Base-by-base conservation (phyloP, 2,888 invertebrate genomes). In the Andrena flavipes region DNA sequence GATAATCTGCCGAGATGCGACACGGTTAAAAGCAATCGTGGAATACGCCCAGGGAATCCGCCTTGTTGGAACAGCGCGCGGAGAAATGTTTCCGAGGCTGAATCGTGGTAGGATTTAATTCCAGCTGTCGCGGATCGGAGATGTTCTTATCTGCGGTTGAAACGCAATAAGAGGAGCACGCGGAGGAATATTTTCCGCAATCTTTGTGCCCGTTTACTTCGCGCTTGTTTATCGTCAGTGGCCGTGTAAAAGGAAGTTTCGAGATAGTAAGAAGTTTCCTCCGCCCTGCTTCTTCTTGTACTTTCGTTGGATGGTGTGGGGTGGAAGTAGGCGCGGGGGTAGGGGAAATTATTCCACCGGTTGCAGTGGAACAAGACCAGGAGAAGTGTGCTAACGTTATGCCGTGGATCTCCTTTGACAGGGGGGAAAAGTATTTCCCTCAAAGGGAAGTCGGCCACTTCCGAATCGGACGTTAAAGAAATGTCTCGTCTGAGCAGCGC, bases 311-410 rank as follows among this genome's bases (percentile, higher is more conserved):
- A 77, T 67, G 68, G 29, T 26, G 26, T 59, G 65, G 33, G 71
- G 67, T 16, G 59, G 10, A 35, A 49, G 48, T 13, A 42, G 30
- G 60, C 69, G 69, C 62, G 64, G 16, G 42, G 62, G 33, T 65
- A 59, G 42, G 16, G 59, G 23, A 70, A 77, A 83, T 78, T 83
- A 65, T 84, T 81, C 69, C 60, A 49, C 51, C 79, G 69, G 76
- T 74, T 48, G 64, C 71, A 80, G 83, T 77, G 76, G 79, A 81
- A 87, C 71, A 74, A 56, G 69, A 63, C 64, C 69, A 70, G 62
- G 68, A 74, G 83, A 78, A 79, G 71, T 60, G 72, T 67, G 49
- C 51, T 68, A 56, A 64, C 67, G 56, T 63, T 51, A 23, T 67
- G 68, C 51, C 70, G 69, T 60, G 42, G 83, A 81, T 76, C 73